Percentiles rank a stretch among this genome's conserved stretches.
These are phyloP conservation scores for Phoeniculus purpureus DNA, from an alignment of 2,797 vertebrate species.

Conservation along the genomic window DNA sequence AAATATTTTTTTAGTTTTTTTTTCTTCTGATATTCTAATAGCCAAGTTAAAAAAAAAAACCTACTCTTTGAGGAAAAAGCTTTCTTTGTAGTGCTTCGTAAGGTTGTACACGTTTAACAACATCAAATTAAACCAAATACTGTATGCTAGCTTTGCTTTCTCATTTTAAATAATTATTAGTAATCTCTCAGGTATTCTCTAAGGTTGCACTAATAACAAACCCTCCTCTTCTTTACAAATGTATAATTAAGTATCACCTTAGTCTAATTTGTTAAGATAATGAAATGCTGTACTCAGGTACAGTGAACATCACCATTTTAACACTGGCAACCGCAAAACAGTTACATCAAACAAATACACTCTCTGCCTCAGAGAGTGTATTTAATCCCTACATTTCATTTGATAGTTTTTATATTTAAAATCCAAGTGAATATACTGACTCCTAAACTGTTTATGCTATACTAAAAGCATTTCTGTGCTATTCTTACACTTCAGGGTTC, in stretches of 20 bases:
- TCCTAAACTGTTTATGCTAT: background rate
- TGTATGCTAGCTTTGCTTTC: background rate
- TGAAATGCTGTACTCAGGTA: background rate
- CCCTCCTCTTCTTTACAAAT: background rate
- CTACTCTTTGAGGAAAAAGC: background rate
- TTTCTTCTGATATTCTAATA: background rate
- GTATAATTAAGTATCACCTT: background rate
- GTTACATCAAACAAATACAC: background rate
- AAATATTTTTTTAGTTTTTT: background rate
- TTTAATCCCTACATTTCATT: background rate
- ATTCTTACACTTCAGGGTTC: background rate
- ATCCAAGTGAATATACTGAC: background rate
- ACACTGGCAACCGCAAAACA: slow-evolving; percentile 3
- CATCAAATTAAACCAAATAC: background rate
- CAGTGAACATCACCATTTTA: slow-evolving; percentile 5
- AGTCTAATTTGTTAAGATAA: slow-evolving; percentile 22
- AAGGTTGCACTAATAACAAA: background rate
- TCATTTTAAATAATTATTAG: background rate
- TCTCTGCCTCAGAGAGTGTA: background rate
- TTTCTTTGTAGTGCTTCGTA: background rate
- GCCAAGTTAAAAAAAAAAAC: background rate
- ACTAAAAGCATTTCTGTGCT: background rate
- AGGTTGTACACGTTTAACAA: background rate
- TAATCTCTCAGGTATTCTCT: background rate
- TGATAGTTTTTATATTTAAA: background rate